These are phyloP conservation scores for Drosophila murphyi DNA, from an alignment of 1,140 invertebrate genomes.

Conservation along the genomic window DNA sequence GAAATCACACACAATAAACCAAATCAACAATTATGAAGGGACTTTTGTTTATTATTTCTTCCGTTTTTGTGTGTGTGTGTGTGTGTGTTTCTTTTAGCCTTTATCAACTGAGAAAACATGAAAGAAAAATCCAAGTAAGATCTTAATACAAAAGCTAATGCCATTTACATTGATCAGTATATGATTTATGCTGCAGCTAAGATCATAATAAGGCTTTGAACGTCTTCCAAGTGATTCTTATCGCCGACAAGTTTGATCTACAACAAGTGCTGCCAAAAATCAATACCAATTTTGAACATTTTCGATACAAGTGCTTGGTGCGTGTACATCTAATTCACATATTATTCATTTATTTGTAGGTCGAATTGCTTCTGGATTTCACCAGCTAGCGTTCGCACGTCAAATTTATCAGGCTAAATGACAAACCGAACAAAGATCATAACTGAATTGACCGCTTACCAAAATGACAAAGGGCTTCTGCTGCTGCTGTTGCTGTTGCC, in stretches of 20 bases:
- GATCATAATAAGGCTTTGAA: no score
- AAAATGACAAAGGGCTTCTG: neutral
- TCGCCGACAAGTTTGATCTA: no score
- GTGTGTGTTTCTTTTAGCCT: neutral
- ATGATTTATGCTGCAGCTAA: neutral
- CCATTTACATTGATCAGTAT: conserved; percentile 7
- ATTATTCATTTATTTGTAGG: neutral
- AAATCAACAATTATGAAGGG: conserved; percentile 2
- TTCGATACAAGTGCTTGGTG: no score
- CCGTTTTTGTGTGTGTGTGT: conserved; percentile 7
- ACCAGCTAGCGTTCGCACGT: neutral
- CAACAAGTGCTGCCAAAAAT: no score
- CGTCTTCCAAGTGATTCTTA: no score
- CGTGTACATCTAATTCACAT: no score
- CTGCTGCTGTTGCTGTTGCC: neutral
- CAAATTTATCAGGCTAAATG: conserved; percentile 43
- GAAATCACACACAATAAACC: conserved; percentile 29
- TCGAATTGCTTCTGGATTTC: conserved; percentile 17
- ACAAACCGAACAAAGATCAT: conserved; percentile 26
- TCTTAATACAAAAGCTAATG: neutral
- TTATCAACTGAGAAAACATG: neutral
- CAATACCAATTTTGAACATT: no score
- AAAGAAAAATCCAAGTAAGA: neutral
- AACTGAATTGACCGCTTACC: neutral
- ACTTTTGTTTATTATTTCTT: conserved; percentile 26